These are phyloP conservation scores for Hippocampus barbouri DNA, from an alignment of 2,113 vertebrate species.

Conservation along the genomic window DNA sequence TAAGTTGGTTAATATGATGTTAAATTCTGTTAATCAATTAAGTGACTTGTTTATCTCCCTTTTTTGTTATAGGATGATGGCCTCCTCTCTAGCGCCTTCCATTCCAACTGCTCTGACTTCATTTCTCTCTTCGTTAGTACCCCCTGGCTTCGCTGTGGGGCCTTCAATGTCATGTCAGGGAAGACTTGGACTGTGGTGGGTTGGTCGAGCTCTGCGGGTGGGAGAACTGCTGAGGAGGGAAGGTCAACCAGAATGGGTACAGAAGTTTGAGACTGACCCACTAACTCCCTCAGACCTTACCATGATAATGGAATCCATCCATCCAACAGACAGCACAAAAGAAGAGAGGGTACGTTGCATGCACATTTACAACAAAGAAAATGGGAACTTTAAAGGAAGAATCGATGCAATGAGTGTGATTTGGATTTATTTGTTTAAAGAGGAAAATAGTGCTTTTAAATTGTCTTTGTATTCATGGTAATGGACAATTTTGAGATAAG, in stretches of 20 bases:
- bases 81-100: background rate
- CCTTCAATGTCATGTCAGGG: conserved; percentile 42
- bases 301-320: background rate
- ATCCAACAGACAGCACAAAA: background rate
- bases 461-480: no score
- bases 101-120: conserved; percentile 25
- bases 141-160: conserved; percentile 53
- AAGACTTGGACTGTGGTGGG: conserved; percentile 62
- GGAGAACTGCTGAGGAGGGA: conserved; percentile 46
- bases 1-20: background rate
- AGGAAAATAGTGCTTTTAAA: background rate
- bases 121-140: conserved; percentile 39
- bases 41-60: background rate
- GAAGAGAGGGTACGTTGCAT: conserved; percentile 25
- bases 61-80: conserved; percentile 43
- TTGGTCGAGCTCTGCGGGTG: conserved; percentile 42
- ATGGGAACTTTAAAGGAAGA: background rate
- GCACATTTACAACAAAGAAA: background rate
- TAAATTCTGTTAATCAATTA: background rate
- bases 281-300: background rate
- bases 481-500: no score
- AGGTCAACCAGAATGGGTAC: conserved; percentile 18
- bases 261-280: background rate
- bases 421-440: background rate
- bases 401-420: background rate